A percentile compares a stretch with the other conserved stretches of the same genome.
Conservation (phyloP, 35 echinoderm and acorn worm species). For the Amphiura filiformis region DNA sequence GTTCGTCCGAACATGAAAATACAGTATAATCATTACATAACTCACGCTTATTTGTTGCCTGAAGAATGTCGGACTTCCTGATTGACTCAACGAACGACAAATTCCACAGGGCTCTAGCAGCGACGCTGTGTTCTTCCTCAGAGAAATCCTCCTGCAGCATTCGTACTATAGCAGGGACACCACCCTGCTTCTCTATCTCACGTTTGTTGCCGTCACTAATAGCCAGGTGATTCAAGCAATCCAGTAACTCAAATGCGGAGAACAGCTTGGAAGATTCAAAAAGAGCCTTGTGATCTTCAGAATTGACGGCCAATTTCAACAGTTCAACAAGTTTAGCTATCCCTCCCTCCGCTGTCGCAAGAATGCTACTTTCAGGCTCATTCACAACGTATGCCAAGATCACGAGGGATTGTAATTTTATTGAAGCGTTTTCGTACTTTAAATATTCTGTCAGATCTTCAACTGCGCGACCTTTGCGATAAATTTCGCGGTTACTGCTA, state of each 20-base stretch:
- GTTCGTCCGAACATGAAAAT: too few relatives aligned
- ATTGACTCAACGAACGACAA: too few relatives aligned
- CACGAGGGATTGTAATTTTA: neutral
- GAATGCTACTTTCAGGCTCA: too few relatives aligned
- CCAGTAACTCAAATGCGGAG: neutral
- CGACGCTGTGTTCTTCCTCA: neutral
- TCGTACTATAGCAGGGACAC: neutral
- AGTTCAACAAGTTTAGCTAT: neutral
- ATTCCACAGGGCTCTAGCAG: too few relatives aligned
- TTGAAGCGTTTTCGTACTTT: neutral
- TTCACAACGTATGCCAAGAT: neutral
- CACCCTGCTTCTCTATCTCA: neutral
- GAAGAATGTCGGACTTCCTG: too few relatives aligned
- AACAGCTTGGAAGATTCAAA: neutral
- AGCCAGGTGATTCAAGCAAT: neutral
- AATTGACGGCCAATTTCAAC: too few relatives aligned
- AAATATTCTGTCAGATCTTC: too few relatives aligned
- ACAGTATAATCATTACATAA: too few relatives aligned
- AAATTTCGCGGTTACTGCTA: neutral
- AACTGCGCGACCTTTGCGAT: neutral
- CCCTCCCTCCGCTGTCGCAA: neutral
- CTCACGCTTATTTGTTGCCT: too few relatives aligned
- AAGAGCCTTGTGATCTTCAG: neutral
- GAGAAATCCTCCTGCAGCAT: neutral
- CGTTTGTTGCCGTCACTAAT: neutral